phyloP scores from a whole-genome alignment of 1,140 invertebrate species.

The Nixonia krombeini region DNA sequence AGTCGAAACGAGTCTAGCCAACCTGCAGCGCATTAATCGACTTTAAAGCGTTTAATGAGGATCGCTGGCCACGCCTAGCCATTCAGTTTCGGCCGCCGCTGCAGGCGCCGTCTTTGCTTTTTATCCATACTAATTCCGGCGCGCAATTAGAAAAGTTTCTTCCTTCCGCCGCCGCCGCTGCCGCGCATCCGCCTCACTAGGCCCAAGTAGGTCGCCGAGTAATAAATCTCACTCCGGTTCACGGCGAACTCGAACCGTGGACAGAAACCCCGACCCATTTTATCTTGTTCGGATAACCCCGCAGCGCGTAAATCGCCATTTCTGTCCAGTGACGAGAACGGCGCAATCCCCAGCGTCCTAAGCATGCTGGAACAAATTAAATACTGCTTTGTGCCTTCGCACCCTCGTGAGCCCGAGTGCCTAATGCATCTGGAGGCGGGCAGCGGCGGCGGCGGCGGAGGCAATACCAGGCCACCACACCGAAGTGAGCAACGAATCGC shows the following conservation, averaged over 20 bases:
- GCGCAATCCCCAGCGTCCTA: slow-evolving; percentile 16
- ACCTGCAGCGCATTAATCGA: not conserved
- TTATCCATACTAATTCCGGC: slow-evolving; percentile 40
- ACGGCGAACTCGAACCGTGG: slow-evolving; percentile 33
- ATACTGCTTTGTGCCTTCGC: slow-evolving; percentile 48
- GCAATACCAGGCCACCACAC: slow-evolving; percentile 13
- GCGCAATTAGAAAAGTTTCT: slow-evolving; percentile 64
- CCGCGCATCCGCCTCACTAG: slow-evolving; percentile 11
- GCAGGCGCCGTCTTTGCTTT: slow-evolving; percentile 29
- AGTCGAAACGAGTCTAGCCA: not conserved
- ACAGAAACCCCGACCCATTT: slow-evolving; percentile 33
- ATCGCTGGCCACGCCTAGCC: slow-evolving; percentile 46
- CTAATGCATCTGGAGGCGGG: slow-evolving; percentile 45
- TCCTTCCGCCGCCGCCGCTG: slow-evolving; percentile 21
- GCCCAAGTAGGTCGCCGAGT: slow-evolving; percentile 60
- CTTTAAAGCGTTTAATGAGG: not conserved
- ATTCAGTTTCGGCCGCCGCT: slow-evolving; percentile 48
- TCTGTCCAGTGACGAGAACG: slow-evolving; percentile 42
- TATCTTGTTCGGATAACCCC: slow-evolving; percentile 64
- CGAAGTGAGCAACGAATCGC: slow-evolving; percentile 40
- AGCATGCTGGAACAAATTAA: slow-evolving; percentile 60
- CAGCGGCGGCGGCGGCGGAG: too few relatives aligned
- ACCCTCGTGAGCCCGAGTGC: slow-evolving; percentile 37
- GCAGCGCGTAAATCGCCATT: slow-evolving; percentile 57
- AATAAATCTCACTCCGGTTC: slow-evolving; percentile 60